Evolutionary conservation across 2,113 vertebrate genomes (phyloP).

Genomic region (Abramis brama): DNA sequence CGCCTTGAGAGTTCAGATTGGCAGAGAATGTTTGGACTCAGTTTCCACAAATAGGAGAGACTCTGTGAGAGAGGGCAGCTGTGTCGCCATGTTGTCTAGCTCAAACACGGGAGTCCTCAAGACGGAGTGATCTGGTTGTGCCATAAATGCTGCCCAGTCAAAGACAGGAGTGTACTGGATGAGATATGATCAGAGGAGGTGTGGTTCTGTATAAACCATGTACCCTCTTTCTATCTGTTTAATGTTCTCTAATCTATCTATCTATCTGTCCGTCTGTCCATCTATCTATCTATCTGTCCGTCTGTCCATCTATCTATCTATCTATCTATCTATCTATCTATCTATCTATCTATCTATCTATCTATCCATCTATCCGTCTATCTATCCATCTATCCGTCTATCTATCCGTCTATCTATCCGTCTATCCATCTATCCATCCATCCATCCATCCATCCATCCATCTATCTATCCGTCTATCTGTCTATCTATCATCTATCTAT

Average conservation of each 20-base stretch:
- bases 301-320: neutral
- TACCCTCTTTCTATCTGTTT: neutral
- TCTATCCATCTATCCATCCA: too few relatives aligned
- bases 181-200: too few relatives aligned
- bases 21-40: slow-evolving; percentile 22
- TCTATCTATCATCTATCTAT: rapidly evolving
- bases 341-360: neutral
- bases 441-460: too few relatives aligned
- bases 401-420: too few relatives aligned
- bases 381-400: neutral
- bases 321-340: neutral
- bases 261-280: too few relatives aligned
- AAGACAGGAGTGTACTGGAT: neutral
- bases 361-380: neutral
- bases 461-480: too few relatives aligned
- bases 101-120: neutral
- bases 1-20: neutral
- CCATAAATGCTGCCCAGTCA: neutral
- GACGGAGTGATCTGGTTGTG: neutral
- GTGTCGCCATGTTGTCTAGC: slow-evolving; percentile 24
- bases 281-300: neutral
- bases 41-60: slow-evolving; percentile 20
- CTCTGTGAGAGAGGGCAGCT: neutral
- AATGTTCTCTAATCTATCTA: neutral
- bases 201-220: neutral